Evolutionary conservation across 2,888 invertebrate species (phyloP).

Genomic region (Idaea dimidiata): DNA sequence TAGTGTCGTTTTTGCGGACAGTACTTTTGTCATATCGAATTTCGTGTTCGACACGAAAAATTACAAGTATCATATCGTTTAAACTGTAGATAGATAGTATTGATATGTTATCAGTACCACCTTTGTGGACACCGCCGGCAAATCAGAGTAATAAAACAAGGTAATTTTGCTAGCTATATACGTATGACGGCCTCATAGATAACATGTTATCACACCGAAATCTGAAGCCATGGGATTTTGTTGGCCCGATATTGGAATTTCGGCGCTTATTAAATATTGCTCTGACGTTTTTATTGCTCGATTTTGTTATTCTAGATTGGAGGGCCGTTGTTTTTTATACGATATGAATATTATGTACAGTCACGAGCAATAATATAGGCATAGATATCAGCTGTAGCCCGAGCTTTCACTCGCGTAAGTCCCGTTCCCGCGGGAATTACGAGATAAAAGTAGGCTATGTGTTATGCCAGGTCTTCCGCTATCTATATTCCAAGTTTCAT

Average conservation of each 20-base stretch:
- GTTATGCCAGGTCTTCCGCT: no score
- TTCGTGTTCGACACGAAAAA: conserved; percentile 77
- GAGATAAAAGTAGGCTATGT: no score
- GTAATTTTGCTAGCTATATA: conserved; percentile 72
- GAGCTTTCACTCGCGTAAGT: no score
- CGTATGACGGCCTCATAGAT: conserved; percentile 56
- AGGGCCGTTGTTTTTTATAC: neutral
- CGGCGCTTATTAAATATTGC: conserved; percentile 19
- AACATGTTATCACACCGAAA: conserved; percentile 72
- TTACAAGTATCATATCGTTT: conserved; percentile 75
- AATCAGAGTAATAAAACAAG: conserved; percentile 80
- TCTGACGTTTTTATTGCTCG: neutral
- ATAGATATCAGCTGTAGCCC: no score
- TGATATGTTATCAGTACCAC: conserved; percentile 46
- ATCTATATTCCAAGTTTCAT: no score
- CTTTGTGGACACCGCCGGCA: conserved; percentile 73
- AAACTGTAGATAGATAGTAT: conserved; percentile 56
- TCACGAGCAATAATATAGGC: no score
- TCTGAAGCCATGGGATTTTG: conserved; percentile 77
- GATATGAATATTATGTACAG: neutral
- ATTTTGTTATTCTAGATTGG: conserved; percentile 2
- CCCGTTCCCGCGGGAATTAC: no score
- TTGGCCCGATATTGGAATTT: conserved; percentile 62
- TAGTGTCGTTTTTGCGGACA: conserved; percentile 36
- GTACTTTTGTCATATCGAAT: conserved; percentile 70